phyloP scores from a whole-genome alignment of 2,888 invertebrate genomes.

The Hemaris fuciformis region DNA sequence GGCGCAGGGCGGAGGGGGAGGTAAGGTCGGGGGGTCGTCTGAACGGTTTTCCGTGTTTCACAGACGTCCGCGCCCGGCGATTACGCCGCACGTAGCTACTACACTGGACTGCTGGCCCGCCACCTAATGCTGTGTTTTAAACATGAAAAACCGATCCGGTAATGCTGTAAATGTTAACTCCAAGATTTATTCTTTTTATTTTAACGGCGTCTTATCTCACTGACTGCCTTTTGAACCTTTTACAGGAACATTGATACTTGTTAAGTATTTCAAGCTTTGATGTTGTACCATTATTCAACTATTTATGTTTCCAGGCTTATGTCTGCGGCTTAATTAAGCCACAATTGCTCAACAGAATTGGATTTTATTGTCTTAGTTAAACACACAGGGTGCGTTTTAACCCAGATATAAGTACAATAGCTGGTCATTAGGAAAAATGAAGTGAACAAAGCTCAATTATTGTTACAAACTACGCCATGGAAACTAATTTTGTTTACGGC shows the following conservation, averaged over 20 bases:
- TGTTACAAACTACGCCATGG: background rate
- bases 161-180: slow-evolving; percentile 70
- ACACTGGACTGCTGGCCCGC: slow-evolving; percentile 59
- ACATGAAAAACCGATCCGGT: slow-evolving; percentile 79
- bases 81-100: slow-evolving; percentile 72
- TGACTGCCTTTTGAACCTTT: slow-evolving; percentile 12
- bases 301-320: background rate
- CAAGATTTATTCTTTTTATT: slow-evolving; percentile 59
- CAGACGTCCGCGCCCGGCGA: slow-evolving; percentile 72
- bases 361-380: background rate
- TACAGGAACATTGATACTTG: background rate
- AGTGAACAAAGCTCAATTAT: background rate
- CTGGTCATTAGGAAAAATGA: background rate
- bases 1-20: slow-evolving; percentile 26
- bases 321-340: background rate
- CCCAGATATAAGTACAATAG: background rate
- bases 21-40: slow-evolving; percentile 58
- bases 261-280: background rate
- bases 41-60: slow-evolving; percentile 81
- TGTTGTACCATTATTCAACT: background rate
- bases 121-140: slow-evolving; percentile 75
- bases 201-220: slow-evolving; percentile 47
- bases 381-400: background rate
- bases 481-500: background rate
- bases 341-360: background rate